phyloP scores from a whole-genome alignment of 1,140 invertebrate genomes.

The Drosophila repleta region DNA sequence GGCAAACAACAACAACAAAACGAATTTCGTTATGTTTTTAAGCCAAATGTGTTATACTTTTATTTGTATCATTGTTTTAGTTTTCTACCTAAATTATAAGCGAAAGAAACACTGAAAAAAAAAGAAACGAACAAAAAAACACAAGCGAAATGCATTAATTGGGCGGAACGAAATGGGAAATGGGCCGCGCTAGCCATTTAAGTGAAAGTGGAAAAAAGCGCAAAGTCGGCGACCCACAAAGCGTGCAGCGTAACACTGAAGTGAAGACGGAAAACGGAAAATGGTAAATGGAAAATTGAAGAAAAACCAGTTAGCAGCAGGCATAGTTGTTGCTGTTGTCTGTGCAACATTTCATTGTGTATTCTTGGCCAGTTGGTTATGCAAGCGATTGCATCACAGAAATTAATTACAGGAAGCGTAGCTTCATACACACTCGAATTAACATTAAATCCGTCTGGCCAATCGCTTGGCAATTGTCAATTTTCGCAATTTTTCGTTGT shows the following conservation, averaged over 20 bases:
- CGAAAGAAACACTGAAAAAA: slow-evolving; percentile 72
- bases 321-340: slow-evolving; percentile 21
- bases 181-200: slow-evolving; percentile 39
- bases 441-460: slow-evolving; percentile 17
- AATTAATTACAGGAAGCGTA: slow-evolving; percentile 72
- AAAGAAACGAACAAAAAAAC: slow-evolving; percentile 63
- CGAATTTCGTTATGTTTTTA: slow-evolving; percentile 58
- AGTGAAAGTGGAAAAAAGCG: slow-evolving; percentile 70
- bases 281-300: slow-evolving; percentile 44
- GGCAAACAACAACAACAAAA: slow-evolving; percentile 10
- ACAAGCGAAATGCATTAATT: slow-evolving; percentile 33
- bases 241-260: slow-evolving; percentile 16
- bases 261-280: slow-evolving; percentile 30
- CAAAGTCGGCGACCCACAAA: slow-evolving; percentile 34
- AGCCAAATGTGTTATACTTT: slow-evolving; percentile 83
- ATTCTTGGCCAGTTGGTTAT: slow-evolving; percentile 79
- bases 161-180: slow-evolving; percentile 14
- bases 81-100: slow-evolving; percentile 79
- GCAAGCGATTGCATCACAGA: slow-evolving; percentile 72
- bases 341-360: slow-evolving; percentile 36
- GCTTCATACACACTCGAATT: slow-evolving; percentile 32
- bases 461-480: slow-evolving; percentile 32
- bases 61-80: slow-evolving; percentile 69
- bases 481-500: slow-evolving; percentile 33
- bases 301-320: slow-evolving; percentile 66